Evolutionary conservation across 2,113 vertebrate species (phyloP), one percentile per base, ranked within the genome.

Genomic region (Porphyrio hochstetteri): DNA sequence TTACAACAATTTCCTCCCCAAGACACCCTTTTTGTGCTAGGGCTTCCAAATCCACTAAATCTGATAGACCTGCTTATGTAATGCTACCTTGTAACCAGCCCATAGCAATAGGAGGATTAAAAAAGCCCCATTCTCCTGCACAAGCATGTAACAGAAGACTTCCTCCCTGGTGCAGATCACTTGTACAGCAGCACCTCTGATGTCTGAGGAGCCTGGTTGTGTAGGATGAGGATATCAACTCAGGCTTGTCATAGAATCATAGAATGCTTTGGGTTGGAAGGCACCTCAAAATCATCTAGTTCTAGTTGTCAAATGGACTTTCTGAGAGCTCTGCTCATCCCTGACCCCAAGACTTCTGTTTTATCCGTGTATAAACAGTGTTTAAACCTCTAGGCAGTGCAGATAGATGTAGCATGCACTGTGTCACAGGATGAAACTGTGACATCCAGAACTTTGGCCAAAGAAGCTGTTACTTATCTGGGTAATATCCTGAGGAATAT

Each of bases 31-130:
- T 90, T 87, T 76, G 48, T 82, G 38, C 67, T 79, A 29, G 40
- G 53, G 82, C 61, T 94, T 82, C 70, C 44, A 87, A 96, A 87
- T 87, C 44, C 36, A 59, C 70, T 87, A 84, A 57, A 93, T 70
- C 46, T 84, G 64, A 55, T 18, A 72, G 67, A 68, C 21, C 21
- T 69, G 71, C 71, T 80, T 64, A 35, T 27, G 72, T 52, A n/a
- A 53, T 31, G 78, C 8, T 46, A 8, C 28, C 33, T 79, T 75
- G 46, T 65, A 87, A 90, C 5, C 36, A 93, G 64, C 20, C 33
- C 46, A 59, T 4, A 90, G 52, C 36, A 92, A 57, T 2, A 75
- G 17, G 5, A 90, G 11, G 31, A 79, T 67, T 82, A 40, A 71
- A 85, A 67, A 88, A 90, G 28, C 4, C 36, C 14, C 44, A 46